Conservation (phyloP, 2,888 invertebrate genomes). For the Sarcophaga subvicina region DNA sequence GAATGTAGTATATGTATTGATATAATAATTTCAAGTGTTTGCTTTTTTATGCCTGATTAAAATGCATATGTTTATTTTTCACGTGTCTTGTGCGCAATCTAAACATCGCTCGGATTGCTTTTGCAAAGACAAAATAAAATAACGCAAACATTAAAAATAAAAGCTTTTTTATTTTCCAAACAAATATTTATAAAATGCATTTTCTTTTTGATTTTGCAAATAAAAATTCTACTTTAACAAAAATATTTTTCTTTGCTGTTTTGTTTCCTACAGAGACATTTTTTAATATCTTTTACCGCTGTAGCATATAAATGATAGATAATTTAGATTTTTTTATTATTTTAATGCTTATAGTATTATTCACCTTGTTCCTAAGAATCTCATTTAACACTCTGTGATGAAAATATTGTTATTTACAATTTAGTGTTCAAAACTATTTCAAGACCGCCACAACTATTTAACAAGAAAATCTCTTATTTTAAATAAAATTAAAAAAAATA, state of each 20-base stretch:
- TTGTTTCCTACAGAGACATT: slow-evolving; percentile 50
- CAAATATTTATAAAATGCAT: neutral
- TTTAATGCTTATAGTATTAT: slow-evolving; percentile 28
- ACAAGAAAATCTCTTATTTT: slow-evolving; percentile 53
- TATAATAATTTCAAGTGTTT: slow-evolving; percentile 20
- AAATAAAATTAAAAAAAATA: neutral
- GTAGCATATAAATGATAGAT: slow-evolving; percentile 63
- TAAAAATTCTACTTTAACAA: neutral
- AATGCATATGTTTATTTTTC: slow-evolving; percentile 25
- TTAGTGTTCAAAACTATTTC: slow-evolving; percentile 57
- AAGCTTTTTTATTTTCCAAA: slow-evolving; percentile 6
- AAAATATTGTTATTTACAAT: slow-evolving; percentile 33
- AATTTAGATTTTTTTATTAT: slow-evolving; percentile 13
- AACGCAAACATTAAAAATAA: neutral
- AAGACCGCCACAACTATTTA: slow-evolving; percentile 46
- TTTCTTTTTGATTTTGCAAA: slow-evolving; percentile 32
- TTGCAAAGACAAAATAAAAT: slow-evolving; percentile 13
- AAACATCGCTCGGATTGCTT: slow-evolving; percentile 34
- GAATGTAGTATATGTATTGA: neutral
- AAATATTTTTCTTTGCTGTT: slow-evolving; percentile 28
- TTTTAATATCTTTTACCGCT: slow-evolving; percentile 60
- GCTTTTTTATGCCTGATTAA: slow-evolving; percentile 18
- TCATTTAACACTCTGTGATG: neutral
- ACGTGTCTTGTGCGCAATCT: slow-evolving; percentile 24
- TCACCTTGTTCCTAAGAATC: slow-evolving; percentile 50